These are phyloP conservation scores for Megastigmus dorsalis DNA, from an alignment of 2,888 invertebrate genomes.

Conservation along the genomic window DNA sequence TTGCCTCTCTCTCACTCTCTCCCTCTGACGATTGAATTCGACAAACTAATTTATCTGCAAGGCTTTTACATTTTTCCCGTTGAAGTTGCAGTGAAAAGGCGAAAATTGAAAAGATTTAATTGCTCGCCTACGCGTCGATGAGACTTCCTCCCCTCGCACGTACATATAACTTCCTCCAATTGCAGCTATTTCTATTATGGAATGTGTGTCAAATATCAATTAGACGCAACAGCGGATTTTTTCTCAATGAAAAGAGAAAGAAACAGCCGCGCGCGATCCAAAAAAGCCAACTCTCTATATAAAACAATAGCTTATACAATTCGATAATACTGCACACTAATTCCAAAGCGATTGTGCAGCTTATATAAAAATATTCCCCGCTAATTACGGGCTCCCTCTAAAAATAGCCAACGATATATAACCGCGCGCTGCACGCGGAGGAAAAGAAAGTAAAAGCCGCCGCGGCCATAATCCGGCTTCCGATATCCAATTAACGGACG, in stretches of 20 bases:
- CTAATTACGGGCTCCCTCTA: not conserved
- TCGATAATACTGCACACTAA: too few relatives aligned
- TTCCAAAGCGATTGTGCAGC: not conserved
- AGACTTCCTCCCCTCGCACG: not conserved
- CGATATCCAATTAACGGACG: constrained; percentile 21
- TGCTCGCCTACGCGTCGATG: not conserved
- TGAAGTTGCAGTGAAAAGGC: not conserved
- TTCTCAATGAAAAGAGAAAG: too few relatives aligned
- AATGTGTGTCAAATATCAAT: too few relatives aligned
- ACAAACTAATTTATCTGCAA: constrained; percentile 38
- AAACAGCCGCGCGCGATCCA: too few relatives aligned
- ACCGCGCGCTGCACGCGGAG: too few relatives aligned
- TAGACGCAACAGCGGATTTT: too few relatives aligned
- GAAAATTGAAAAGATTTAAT: constrained; percentile 33
- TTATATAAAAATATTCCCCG: not conserved
- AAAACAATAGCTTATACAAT: too few relatives aligned
- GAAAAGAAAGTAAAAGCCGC: not conserved
- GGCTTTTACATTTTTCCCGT: constrained; percentile 5
- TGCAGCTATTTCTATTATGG: too few relatives aligned
- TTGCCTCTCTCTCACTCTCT: not conserved
- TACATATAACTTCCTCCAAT: too few relatives aligned
- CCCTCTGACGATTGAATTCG: not conserved
- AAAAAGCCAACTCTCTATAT: too few relatives aligned
- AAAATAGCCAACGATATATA: not conserved
- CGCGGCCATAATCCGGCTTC: not conserved